Evolutionary conservation across 1,140 invertebrate genomes (phyloP).

Genomic region (Drosophila obscura): DNA sequence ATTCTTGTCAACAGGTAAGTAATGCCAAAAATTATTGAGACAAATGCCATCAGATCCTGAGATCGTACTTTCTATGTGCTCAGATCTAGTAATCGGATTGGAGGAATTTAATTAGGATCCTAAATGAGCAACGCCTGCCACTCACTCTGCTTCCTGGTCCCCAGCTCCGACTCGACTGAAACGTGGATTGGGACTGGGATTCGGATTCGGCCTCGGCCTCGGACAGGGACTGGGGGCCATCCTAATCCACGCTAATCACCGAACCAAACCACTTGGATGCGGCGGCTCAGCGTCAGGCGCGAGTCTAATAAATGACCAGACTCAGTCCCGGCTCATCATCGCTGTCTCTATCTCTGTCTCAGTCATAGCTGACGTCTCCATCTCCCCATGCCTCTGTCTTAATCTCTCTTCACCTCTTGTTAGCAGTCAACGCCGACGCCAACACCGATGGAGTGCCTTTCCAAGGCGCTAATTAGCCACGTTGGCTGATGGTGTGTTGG

Average conservation of each 20-base stretch:
- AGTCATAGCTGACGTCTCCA: constrained; percentile 22
- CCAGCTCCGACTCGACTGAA: background rate
- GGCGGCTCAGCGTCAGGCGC: constrained; percentile 37
- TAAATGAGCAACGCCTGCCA: constrained; percentile 55
- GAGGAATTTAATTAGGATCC: constrained; percentile 67
- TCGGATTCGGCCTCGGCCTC: constrained; percentile 11
- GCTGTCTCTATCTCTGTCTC: constrained; percentile 7
- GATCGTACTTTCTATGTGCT: too few species aligned
- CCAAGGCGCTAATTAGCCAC: constrained; percentile 73
- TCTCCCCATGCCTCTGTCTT: constrained; percentile 14
- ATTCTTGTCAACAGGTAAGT: constrained; percentile 45
- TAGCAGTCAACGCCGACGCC: constrained; percentile 16
- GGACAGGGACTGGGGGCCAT: background rate
- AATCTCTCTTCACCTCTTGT: constrained; percentile 22
- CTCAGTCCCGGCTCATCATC: constrained; percentile 22
- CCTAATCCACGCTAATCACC: constrained; percentile 64
- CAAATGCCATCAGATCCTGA: constrained; percentile 51
- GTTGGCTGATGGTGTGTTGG: constrained; percentile 54
- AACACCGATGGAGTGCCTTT: constrained; percentile 22
- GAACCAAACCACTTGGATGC: constrained; percentile 2
- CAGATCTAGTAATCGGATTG: constrained; percentile 18
- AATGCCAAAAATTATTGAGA: constrained; percentile 75
- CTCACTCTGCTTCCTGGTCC: constrained; percentile 45
- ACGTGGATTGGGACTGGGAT: background rate
- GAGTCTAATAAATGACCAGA: constrained; percentile 63